phyloP scores from a whole-genome alignment of 2,888 invertebrate species.

The Ctenicera cuprea region DNA sequence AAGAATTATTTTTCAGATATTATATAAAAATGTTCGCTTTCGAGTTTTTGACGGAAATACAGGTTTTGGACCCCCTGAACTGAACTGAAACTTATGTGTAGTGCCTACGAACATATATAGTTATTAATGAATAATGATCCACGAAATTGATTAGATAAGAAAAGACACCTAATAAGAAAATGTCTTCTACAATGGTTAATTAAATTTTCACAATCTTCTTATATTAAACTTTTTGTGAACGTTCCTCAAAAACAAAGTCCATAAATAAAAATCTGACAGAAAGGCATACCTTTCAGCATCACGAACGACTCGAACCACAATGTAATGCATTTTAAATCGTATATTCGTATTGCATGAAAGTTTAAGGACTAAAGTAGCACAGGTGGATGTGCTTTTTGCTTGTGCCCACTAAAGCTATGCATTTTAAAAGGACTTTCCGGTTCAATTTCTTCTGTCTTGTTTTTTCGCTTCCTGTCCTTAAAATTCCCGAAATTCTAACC shows the following conservation, averaged over 20 bases:
- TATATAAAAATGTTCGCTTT: too few relatives aligned
- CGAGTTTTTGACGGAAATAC: too few relatives aligned
- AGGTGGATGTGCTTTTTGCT: background rate
- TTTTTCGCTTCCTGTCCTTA: conserved; percentile 43
- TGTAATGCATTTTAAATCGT: conserved; percentile 11
- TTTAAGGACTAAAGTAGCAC: conserved; percentile 5
- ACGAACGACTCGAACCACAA: background rate
- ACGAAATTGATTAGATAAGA: too few relatives aligned
- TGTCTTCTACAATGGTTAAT: too few relatives aligned
- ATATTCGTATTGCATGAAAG: conserved; percentile 11
- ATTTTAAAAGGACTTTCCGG: conserved; percentile 40
- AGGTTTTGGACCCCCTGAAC: too few relatives aligned
- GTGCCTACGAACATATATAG: too few relatives aligned
- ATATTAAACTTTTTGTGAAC: background rate
- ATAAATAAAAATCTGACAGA: conserved; percentile 27
- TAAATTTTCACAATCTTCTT: too few relatives aligned
- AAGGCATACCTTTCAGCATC: background rate
- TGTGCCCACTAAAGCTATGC: background rate
- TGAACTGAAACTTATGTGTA: too few relatives aligned
- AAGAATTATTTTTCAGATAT: too few relatives aligned
- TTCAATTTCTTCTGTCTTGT: conserved; percentile 32
- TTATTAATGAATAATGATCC: too few relatives aligned
- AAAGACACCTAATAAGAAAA: too few relatives aligned
- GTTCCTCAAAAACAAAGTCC: background rate
- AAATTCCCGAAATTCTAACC: conserved; percentile 24